Evolutionary conservation across 2,888 invertebrate species (phyloP), one percentile per base, ranked within the genome.

Genomic region (Nemotelus pantherinus): DNA sequence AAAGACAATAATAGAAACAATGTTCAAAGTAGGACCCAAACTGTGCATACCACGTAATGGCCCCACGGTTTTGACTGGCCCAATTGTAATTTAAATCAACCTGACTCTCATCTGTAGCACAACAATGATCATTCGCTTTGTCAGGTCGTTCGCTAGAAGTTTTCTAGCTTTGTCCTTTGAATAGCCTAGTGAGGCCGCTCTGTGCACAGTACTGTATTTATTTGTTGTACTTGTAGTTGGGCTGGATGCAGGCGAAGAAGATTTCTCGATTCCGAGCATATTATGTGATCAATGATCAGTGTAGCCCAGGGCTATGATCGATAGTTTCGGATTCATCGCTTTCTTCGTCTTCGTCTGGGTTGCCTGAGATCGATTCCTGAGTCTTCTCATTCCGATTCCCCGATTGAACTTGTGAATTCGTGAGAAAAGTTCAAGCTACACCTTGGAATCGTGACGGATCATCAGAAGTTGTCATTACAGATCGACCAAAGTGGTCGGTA

Each of bases 391-490:
- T 25, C 1, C 25, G 25, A 25, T 39, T 63, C 63, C 25, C 63
- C 53, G 53, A n/a, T 41, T 43, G 63, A 6, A 4, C 41, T 39
- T 39, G 43, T 43, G 50, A 2, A 10, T 53, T 81, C 81, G 81
- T 81, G 81, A 81, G 80, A 81, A 81, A 80, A 81, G 80, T 81
- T 81, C 72, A 77, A 81, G 79, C 80, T 81, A 81, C 80, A 83
- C 83, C 83, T 83, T 80, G 80, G 84, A 63, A 84, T 86, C 86
- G 86, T 86, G 86, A 86, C 85, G 84, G 84, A 84, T 82, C 85
- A 86, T 86, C 86, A 85, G 84, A 83, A 84, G 85, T 85, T 85
- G 85, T 86, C 86, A 85, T 86, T 86, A 86, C 82, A 84, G 85
- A 85, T 85, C 85, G 57, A 57, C 83, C 85, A 85, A 86, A 86